Evolutionary conservation across 2,113 vertebrate species (phyloP).

Genomic region (Chloropsis hardwickii): DNA sequence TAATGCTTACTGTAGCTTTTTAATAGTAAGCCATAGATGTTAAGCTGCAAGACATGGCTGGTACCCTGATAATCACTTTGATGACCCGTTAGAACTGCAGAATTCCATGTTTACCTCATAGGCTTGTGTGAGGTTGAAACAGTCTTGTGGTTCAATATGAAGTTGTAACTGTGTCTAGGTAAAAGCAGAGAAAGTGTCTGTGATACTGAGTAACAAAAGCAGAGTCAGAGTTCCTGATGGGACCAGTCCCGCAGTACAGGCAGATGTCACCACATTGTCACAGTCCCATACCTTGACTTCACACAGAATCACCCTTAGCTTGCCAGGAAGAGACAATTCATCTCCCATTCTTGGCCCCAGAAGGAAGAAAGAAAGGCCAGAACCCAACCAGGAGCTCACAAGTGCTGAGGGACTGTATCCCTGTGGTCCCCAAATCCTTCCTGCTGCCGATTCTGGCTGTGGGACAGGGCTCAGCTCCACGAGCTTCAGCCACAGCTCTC

Average conservation of each 20-base stretch:
- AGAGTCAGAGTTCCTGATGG: background rate
- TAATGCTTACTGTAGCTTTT: background rate
- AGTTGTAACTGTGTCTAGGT: background rate
- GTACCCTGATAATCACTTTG: background rate
- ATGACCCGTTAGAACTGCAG: background rate
- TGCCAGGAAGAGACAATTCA: background rate
- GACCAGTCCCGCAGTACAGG: background rate
- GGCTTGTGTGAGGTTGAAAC: background rate
- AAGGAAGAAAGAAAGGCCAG: background rate
- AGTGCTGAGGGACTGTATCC: background rate
- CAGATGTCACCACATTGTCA: background rate
- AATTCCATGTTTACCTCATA: background rate
- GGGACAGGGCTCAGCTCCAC: accelerated
- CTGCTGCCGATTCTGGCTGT: accelerated
- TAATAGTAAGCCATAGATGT: background rate
- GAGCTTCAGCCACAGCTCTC: background rate
- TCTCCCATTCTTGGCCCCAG: background rate
- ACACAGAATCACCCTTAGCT: background rate
- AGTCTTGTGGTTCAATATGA: background rate
- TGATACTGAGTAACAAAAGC: background rate
- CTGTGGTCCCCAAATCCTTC: accelerated
- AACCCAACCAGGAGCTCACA: accelerated
- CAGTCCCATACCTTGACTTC: background rate
- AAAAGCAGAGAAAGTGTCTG: background rate
- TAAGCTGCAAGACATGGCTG: background rate